Base-by-base conservation (phyloP, 2,797 vertebrate species). In the Moxostoma hubbsi region DNA sequence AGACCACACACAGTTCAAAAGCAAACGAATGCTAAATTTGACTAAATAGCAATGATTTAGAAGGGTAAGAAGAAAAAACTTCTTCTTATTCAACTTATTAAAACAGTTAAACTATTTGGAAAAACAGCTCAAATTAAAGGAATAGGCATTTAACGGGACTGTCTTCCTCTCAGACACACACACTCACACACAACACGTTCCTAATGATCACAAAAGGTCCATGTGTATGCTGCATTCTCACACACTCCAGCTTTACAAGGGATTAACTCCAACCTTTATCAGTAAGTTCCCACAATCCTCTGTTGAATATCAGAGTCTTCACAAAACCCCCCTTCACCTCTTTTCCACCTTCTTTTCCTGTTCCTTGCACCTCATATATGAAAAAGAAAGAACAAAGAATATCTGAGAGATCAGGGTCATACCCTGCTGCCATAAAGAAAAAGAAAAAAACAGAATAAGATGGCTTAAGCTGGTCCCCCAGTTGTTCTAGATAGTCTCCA, bases 181-280 rank as follows among this genome's bases (percentile, higher is more conserved):
- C 13, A 54, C 45, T 9, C 50, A 61, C 9, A 55, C 11, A 83
- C 62, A 64, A 43, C 81, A 66, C 16, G 18, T 61, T 72, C 72
- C 72, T 91, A 92, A 92, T 91, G 90, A 92, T 91, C 87, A 86
- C 87, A 87, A 90, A 89, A 90, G 89, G 88, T 89, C 89, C 85
- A 83, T 84, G 81, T 75, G 88, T 83, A 86, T 73, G 83, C 86
- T 77, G 59, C 87, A 83, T 49, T 68, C 75, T 69, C 79, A 55
- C 72, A 92, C 90, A 88, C 88, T 85, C 13, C 45, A 89, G 91
- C 90, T 91, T 93, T 87, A 92, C 88, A 88, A 87, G 82, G 92
- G 93, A 93, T 93, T 93, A 94, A 90, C 90, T 89, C 84, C 80
- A 87, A 89, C 81, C 91, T 92, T 90, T 92, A 93, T 92, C 90